phyloP scores from a whole-genome alignment of 2,888 invertebrate species.

The Xestia xanthographa region DNA sequence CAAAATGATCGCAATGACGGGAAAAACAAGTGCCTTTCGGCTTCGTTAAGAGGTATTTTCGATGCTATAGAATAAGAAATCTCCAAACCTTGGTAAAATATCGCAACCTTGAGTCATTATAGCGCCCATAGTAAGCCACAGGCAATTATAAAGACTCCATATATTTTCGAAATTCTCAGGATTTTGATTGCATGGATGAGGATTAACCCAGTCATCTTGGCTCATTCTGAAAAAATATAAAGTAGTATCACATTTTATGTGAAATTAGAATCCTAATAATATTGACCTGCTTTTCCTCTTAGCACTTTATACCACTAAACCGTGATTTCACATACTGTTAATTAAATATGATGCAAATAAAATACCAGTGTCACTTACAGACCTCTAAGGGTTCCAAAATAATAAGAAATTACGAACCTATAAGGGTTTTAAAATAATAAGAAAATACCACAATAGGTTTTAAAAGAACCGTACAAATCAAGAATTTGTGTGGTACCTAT shows the following conservation, averaged over 20 bases:
- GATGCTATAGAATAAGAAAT: background rate
- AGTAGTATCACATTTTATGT: background rate
- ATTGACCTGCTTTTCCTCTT: background rate
- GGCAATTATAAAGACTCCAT: conserved; percentile 96
- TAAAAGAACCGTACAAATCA: background rate
- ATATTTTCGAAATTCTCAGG: conserved; percentile 96
- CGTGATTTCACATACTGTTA: background rate
- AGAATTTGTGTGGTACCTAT: no score
- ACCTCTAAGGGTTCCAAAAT: background rate
- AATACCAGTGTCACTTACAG: background rate
- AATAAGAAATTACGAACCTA: background rate
- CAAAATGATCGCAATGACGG: no score
- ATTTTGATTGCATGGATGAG: conserved; percentile 96
- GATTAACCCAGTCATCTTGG: conserved; percentile 98
- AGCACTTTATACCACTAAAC: background rate
- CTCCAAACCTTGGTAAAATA: conserved; percentile 95
- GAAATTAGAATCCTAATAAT: background rate
- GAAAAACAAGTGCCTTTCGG: no score
- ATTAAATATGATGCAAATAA: background rate
- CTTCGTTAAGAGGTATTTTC: no score
- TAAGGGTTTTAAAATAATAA: background rate
- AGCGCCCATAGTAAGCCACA: conserved; percentile 98
- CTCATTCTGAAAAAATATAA: conserved; percentile 91
- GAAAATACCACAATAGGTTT: background rate
- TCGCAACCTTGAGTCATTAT: conserved; percentile 98